Base-by-base conservation (phyloP, 2,888 invertebrate species). In the Eupithecia vulgata region DNA sequence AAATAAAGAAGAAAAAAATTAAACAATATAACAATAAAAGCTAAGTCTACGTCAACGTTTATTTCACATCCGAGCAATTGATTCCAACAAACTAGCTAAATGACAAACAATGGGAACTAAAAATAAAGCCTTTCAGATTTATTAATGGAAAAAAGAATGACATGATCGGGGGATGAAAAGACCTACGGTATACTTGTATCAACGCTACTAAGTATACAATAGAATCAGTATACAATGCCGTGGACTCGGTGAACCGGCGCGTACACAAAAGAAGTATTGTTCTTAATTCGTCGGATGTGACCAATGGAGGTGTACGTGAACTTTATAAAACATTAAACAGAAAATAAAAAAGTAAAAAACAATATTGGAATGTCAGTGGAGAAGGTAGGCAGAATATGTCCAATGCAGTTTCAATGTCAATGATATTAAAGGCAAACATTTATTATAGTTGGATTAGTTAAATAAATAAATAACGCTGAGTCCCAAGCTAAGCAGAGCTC, bases 241-340 rank as follows among this genome's bases (percentile, higher is more conserved):
- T 79, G 82, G 80, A 85, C 78, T 84, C 90, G 88, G 88, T 85
- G 87, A 88, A 90, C 91, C 91, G 90, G 82, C 87, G 83, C 89
- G 83, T 84, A 81, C 78, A 91, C 92, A 92, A 92, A 91, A 89
- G 91, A 85, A 75, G 85, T 83, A 92, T 93, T 93, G 93, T 93
- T 93, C 91, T 90, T 93, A 89, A 84, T 84, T 87, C 86, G 87
- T 92, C 91, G 86, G 89, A 92, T 91, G 93, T 91, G 92, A 91
- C 91, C 89, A 83, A 84, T 84, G 83, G 85, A 88, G 83, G 85
- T 85, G 86, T 87, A 88, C 83, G 82, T 84, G 86, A 89, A 91
- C 88, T 90, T 90, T 90, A 85, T 85, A 65, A 37, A 65, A 40
- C 40, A 65, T 15, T 7, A 65, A 65, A 37, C 21, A n/a, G 64